A percentile compares a stretch with the other conserved stretches of the same genome.
Conservation (phyloP, 2,113 vertebrate species). For the Ptyas mucosa region DNA sequence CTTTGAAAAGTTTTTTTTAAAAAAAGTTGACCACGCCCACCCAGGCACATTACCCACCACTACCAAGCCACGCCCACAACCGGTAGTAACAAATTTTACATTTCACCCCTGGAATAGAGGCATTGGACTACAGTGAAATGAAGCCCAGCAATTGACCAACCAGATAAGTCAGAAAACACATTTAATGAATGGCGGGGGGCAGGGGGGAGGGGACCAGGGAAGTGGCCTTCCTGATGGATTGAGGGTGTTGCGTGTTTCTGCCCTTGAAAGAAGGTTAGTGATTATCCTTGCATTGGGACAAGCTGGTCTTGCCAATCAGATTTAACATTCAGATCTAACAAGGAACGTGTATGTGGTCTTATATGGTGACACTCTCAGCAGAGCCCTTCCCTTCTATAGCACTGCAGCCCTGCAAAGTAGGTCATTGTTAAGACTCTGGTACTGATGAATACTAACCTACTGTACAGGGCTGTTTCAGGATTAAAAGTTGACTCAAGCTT, state of each 20-base stretch:
- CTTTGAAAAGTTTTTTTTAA: too few relatives aligned
- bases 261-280: background rate
- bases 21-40: too few relatives aligned
- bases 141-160: background rate
- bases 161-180: background rate
- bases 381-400: background rate
- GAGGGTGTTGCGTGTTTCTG: background rate
- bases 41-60: too few relatives aligned
- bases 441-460: background rate
- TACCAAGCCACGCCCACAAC: too few relatives aligned
- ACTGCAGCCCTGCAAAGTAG: background rate
- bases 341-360: background rate
- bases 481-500: background rate
- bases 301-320: background rate
- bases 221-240: background rate
- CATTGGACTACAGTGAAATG: background rate
- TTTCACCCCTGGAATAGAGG: background rate
- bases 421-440: background rate
- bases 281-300: background rate
- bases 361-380: background rate
- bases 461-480: background rate
- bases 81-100: too few relatives aligned
- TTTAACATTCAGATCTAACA: background rate
- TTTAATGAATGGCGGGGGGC: background rate
- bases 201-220: accelerated